A percentile compares a stretch with the other conserved stretches of the same genome.
phyloP scores from a whole-genome alignment of 2,113 vertebrate species.

The Proterorhinus semilunaris region DNA sequence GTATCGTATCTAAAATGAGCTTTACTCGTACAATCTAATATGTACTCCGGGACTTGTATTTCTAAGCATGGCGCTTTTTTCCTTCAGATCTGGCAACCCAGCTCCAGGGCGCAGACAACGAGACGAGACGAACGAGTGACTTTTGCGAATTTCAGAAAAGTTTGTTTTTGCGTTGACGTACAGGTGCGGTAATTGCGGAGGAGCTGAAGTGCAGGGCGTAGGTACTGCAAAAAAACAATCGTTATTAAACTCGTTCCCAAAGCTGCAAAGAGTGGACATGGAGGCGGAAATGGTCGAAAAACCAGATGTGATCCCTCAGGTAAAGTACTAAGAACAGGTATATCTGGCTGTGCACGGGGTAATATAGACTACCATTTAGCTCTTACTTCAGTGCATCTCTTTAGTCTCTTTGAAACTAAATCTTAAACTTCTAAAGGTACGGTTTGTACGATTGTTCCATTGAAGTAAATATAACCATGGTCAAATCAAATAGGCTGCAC shows the following conservation, averaged over 20 bases:
- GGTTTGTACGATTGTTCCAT: too few relatives aligned
- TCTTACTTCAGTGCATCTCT: too few relatives aligned
- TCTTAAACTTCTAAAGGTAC: too few relatives aligned
- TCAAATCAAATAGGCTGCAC: too few relatives aligned
- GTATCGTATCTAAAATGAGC: too few relatives aligned
- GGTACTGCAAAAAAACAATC: too few relatives aligned
- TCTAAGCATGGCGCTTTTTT: too few relatives aligned
- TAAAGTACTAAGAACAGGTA: conserved; percentile 3
- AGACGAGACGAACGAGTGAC: conserved; percentile 15
- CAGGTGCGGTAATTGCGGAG: not conserved
- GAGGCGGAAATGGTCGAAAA: conserved; percentile 51
- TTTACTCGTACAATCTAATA: too few relatives aligned
- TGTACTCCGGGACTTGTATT: too few relatives aligned
- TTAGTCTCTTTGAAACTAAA: too few relatives aligned
- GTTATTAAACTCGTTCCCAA: not conserved
- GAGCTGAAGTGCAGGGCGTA: not conserved
- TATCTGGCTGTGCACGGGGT: not conserved
- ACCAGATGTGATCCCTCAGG: conserved; percentile 47
- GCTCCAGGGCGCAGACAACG: conserved; percentile 11
- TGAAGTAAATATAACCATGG: too few relatives aligned
- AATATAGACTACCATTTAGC: not conserved
- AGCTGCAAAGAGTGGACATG: not conserved
- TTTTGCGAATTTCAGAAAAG: not conserved
- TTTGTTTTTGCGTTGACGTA: not conserved
- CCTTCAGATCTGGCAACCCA: too few relatives aligned